These are phyloP conservation scores for Gambusia yucatana DNA, from an alignment of 2,797 vertebrate species.

Conservation along the genomic window DNA sequence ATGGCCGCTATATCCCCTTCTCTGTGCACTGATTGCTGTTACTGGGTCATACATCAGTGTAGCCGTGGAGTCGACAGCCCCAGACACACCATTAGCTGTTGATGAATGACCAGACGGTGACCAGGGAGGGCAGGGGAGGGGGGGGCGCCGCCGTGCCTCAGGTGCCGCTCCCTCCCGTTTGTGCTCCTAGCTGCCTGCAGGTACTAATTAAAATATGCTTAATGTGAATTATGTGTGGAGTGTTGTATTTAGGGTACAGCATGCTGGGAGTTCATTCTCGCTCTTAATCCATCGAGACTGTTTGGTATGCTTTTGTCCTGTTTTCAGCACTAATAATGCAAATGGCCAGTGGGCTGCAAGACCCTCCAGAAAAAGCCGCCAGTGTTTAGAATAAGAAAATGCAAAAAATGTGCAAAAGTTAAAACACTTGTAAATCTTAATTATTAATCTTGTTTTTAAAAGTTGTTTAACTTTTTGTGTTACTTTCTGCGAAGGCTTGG, in stretches of 20 bases:
- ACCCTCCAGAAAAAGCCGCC: background rate
- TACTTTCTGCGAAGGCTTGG: background rate
- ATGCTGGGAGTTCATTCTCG: background rate
- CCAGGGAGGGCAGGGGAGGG: constrained; percentile 9
- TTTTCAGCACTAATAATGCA: background rate
- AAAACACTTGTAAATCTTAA: too few species aligned
- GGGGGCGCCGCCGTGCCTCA: constrained; percentile 23
- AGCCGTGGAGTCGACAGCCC: constrained; percentile 47
- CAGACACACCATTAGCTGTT: constrained; percentile 53
- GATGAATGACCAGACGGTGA: constrained; percentile 58
- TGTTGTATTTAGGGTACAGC: constrained; percentile 7
- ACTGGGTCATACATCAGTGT: constrained; percentile 64
- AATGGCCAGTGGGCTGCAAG: background rate
- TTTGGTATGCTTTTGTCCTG: background rate
- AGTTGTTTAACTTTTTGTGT: background rate
- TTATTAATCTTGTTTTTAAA: background rate
- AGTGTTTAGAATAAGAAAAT: background rate
- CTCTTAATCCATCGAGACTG: background rate
- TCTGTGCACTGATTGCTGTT: constrained; percentile 34
- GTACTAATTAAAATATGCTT: constrained; percentile 31
- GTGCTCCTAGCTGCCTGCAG: background rate
- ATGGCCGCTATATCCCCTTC: constrained; percentile 27
- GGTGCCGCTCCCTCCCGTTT: constrained; percentile 15
- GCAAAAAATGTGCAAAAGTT: background rate
- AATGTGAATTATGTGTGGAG: constrained; percentile 12